Evolutionary conservation across 1,140 invertebrate species (phyloP), one percentile per base, ranked within the genome.

Genomic region (Melanaphis sacchari): DNA sequence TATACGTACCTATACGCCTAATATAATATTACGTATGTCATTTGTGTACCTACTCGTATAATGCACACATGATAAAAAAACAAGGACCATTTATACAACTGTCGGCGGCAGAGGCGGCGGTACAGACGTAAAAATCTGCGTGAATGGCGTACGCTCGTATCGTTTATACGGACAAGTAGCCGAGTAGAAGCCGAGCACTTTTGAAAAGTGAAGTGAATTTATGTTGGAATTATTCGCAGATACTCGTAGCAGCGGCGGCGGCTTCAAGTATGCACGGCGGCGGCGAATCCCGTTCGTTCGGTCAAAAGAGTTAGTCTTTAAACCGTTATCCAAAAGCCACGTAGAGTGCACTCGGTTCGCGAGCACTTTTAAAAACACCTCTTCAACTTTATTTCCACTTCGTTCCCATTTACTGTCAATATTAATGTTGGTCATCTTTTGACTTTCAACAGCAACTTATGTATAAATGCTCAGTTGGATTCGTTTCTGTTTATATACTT

Each of bases 221-320:
- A 85, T 84, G 91, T 85, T 85, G 91, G 91, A 93, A 93, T 93
- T 85, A 93, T 85, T 92, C 91, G 91, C 91, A 92, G 91, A 92
- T 92, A 92, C 91, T 92, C 91, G 41, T 92, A 43, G 66, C 40
- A 26, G 84, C 84, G 66, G 66, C 40, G 82, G 84, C 91, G 43
- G 91, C 91, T 24, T 92, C 91, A 92, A 92, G 91, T 92, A 81
- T 81, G 66, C 91, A 22, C 91, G n/a, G 91, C n/a, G 49, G 87
- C 87, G 21, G 46, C 40, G 90, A 21, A 92, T 92, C 91, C 54
- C 76, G 81, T 93, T 93, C 91, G 36, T 93, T 85, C 91, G 91
- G 91, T 93, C 91, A 93, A 93, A 93, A 85, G 91, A 93, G 91
- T 92, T 93, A 84, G 91, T 93, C 91, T 92, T 92, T 92, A 92